phyloP scores from a whole-genome alignment of 2,888 invertebrate species.

The Rosalia funebris region DNA sequence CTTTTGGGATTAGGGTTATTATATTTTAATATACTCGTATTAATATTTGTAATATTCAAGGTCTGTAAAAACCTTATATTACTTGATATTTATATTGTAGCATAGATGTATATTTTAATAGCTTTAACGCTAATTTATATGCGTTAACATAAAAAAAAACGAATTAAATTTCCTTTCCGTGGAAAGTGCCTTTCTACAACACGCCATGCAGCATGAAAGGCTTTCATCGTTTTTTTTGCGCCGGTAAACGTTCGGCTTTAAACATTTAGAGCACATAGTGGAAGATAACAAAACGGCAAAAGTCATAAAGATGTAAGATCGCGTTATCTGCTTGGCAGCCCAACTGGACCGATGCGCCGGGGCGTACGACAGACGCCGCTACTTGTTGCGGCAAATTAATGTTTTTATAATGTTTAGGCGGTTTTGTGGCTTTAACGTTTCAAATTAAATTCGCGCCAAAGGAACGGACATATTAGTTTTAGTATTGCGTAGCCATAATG shows the following conservation, averaged over 20 bases:
- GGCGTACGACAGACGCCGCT: constrained; percentile 35
- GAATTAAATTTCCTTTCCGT: neutral
- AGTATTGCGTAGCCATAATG: too few relatives aligned
- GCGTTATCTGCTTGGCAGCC: constrained; percentile 40
- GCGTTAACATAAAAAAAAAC: too few relatives aligned
- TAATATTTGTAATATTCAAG: too few relatives aligned
- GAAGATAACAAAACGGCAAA: constrained; percentile 30
- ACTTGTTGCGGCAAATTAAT: constrained; percentile 45
- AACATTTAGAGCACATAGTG: constrained; percentile 19
- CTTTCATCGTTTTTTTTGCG: constrained; percentile 8
- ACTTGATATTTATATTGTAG: too few relatives aligned
- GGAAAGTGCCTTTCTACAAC: constrained; percentile 4
- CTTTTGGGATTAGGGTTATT: too few relatives aligned
- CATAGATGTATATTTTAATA: too few relatives aligned
- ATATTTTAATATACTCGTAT: too few relatives aligned
- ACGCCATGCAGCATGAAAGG: neutral
- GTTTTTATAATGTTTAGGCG: constrained; percentile 37
- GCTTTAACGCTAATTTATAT: too few relatives aligned
- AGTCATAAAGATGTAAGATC: constrained; percentile 44
- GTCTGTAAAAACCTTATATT: too few relatives aligned
- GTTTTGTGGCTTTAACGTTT: constrained; percentile 9
- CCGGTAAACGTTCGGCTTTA: constrained; percentile 7
- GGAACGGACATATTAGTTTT: constrained; percentile 4
- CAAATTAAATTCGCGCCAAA: constrained; percentile 6
- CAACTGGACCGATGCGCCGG: constrained; percentile 37